Evolutionary conservation across 2,888 invertebrate genomes (phyloP).

Genomic region (Cataglyphis albicans): DNA sequence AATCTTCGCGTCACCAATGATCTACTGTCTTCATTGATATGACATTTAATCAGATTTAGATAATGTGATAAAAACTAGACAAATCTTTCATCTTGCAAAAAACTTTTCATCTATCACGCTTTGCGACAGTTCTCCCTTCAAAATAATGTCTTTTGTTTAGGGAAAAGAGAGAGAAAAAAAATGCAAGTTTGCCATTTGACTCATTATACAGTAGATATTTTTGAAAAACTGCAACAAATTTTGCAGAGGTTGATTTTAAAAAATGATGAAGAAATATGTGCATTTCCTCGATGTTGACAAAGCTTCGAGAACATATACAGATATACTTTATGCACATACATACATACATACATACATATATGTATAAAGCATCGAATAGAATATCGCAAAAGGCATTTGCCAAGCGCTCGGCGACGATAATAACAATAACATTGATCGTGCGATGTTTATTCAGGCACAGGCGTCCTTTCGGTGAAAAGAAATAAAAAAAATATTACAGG

Average conservation of each 20-base stretch:
- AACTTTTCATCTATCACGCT: background rate
- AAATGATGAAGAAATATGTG: background rate
- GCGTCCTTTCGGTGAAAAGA: background rate
- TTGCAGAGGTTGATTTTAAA: background rate
- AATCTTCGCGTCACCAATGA: background rate
- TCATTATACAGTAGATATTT: background rate
- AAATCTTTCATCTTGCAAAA: background rate
- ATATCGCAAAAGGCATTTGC: slow-evolving; percentile 13
- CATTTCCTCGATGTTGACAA: background rate
- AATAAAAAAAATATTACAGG: slow-evolving; percentile 12
- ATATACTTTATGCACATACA: slow-evolving; percentile 8
- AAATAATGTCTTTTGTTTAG: background rate
- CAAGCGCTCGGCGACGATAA: slow-evolving; percentile 23
- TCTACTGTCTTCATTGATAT: slow-evolving; percentile 18
- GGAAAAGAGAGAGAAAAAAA: background rate
- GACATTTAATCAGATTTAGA: background rate
- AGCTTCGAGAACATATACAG: background rate
- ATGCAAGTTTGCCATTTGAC: background rate
- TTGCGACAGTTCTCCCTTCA: background rate
- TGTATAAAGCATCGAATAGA: background rate
- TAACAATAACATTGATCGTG: slow-evolving; percentile 44
- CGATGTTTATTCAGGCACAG: slow-evolving; percentile 41
- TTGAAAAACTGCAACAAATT: slow-evolving; percentile 8
- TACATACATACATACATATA: background rate
- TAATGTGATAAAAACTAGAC: background rate